Evolutionary conservation across 30 jellyfish, hydroid and myxozoan genomes (phyloP).

Genomic region (Chironex yamaguchii): DNA sequence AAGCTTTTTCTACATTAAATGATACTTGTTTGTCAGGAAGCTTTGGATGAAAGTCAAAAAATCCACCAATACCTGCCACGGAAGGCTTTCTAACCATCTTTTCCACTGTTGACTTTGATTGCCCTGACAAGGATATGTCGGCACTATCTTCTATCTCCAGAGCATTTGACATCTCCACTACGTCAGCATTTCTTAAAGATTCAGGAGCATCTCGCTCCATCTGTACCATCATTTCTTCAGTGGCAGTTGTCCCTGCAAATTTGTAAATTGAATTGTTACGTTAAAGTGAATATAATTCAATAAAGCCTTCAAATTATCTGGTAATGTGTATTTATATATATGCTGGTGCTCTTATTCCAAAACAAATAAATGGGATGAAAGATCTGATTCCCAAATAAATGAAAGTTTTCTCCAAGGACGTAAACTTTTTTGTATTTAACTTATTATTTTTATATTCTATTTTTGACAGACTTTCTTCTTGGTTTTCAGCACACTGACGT

Average conservation of each 20-base stretch:
- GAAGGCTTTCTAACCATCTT: neutral
- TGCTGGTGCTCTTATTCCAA: no score
- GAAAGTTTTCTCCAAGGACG: no score
- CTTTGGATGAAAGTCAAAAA: constrained; percentile 3
- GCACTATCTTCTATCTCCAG: neutral
- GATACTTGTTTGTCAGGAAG: neutral
- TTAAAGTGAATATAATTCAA: neutral
- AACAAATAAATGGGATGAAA: no score
- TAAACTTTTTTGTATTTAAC: no score
- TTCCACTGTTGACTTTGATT: neutral
- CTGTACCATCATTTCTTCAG: neutral
- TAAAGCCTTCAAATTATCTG: neutral
- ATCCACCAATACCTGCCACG: constrained; percentile 10
- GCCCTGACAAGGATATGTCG: neutral
- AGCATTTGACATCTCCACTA: neutral
- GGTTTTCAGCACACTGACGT: no score
- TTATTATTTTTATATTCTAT: no score
- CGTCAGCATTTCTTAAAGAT: neutral
- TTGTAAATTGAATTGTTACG: neutral
- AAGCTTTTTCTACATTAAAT: constrained; percentile 22
- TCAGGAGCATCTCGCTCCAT: neutral
- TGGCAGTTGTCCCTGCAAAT: neutral
- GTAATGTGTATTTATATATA: neutral
- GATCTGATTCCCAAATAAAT: no score
- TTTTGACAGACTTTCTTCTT: no score